phyloP scores from a whole-genome alignment of 1,140 invertebrate genomes.

The Dinoponera quadriceps region DNA sequence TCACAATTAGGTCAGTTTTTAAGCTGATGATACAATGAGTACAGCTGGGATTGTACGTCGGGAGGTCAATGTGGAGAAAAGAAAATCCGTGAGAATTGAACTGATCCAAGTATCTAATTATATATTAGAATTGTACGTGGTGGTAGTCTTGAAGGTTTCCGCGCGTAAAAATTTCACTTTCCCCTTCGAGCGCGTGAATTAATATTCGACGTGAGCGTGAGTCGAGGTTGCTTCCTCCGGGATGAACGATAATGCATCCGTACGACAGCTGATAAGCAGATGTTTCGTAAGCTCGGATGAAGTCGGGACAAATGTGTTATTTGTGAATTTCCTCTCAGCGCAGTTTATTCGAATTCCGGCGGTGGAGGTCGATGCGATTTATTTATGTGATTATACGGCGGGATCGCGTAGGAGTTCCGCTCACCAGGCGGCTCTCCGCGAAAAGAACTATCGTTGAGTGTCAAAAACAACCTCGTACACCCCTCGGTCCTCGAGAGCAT shows the following conservation, averaged over 20 bases:
- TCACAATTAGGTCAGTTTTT: constrained; percentile 1
- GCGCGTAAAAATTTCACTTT: neutral
- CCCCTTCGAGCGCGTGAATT: neutral
- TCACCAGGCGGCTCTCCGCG: neutral
- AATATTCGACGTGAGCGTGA: neutral
- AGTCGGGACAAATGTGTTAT: neutral
- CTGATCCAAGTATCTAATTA: too few species aligned
- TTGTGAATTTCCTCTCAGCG: neutral
- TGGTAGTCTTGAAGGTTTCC: neutral
- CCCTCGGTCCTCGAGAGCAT: neutral
- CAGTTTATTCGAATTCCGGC: neutral
- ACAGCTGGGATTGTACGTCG: too few species aligned
- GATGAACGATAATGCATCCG: neutral
- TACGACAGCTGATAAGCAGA: neutral
- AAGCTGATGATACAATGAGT: too few species aligned
- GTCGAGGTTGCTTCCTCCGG: neutral
- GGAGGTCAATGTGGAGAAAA: too few species aligned
- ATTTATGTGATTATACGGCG: neutral
- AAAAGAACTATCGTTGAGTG: constrained; percentile 9
- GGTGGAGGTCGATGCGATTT: neutral
- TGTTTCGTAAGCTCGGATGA: neutral
- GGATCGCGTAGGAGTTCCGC: constrained; percentile 3
- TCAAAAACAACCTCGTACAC: constrained; percentile 33
- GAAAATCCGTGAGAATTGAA: too few species aligned
- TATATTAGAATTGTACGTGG: too few species aligned